phyloP scores from a whole-genome alignment of 2,888 invertebrate genomes.

The Mesorhabditis sp. region DNA sequence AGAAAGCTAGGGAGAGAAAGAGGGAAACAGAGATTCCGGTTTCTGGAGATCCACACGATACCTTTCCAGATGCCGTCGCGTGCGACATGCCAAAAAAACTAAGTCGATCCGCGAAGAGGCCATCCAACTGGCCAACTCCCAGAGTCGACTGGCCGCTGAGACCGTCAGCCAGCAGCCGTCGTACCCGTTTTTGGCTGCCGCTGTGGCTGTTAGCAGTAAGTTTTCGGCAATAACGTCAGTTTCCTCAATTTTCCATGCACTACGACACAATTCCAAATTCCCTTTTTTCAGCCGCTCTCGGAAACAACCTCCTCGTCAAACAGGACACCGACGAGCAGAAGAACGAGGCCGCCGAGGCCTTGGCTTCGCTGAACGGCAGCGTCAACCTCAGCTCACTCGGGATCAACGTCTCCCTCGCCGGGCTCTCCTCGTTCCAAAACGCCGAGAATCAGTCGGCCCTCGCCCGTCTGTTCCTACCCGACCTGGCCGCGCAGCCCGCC shows the following conservation, averaged over 20 bases:
- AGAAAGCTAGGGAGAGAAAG: too few relatives aligned
- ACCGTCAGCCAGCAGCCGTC: slow-evolving; percentile 6
- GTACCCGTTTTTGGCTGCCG: neutral
- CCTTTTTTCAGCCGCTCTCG: neutral
- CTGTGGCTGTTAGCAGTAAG: slow-evolving; percentile 1
- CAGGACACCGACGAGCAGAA: neutral
- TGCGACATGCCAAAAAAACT: slow-evolving; percentile 55
- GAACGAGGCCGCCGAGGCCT: neutral
- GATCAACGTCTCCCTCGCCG: neutral
- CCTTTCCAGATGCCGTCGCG: slow-evolving; percentile 47
- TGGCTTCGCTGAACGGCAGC: neutral
- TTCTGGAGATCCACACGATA: too few relatives aligned
- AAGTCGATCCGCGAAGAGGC: slow-evolving; percentile 31
- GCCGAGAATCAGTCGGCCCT: neutral
- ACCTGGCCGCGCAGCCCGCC: neutral
- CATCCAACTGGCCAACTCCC: neutral
- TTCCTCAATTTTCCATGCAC: neutral
- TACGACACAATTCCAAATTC: too few relatives aligned
- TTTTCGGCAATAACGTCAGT: neutral
- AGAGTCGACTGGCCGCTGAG: neutral
- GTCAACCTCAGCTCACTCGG: neutral
- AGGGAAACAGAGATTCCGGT: too few relatives aligned
- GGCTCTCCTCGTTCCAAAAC: neutral
- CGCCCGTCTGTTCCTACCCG: slow-evolving; percentile 1
- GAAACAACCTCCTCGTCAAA: neutral